phyloP scores from a whole-genome alignment of 2,113 vertebrate species.

The Mastomys natalensis region DNA sequence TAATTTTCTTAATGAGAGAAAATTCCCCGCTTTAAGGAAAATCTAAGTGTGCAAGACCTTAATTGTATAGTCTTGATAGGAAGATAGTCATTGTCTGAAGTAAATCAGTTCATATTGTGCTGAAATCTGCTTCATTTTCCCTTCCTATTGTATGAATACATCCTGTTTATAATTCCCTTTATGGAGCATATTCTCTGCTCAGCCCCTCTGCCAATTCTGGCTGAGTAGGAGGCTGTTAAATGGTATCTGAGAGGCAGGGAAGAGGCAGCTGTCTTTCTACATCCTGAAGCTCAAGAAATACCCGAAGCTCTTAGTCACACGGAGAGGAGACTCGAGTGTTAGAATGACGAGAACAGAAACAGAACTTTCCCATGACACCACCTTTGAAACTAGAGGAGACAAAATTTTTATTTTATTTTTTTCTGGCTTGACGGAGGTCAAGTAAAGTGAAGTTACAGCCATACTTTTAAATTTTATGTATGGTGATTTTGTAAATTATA shows the following conservation, averaged over 20 bases:
- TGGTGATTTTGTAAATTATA: background rate
- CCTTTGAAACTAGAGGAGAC: background rate
- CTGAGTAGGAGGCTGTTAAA: conserved; percentile 77
- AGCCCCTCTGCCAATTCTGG: conserved; percentile 66
- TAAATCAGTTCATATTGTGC: conserved; percentile 28
- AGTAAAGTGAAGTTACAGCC: conserved; percentile 16
- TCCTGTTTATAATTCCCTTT: conserved; percentile 65
- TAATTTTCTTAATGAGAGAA: conserved; percentile 69
- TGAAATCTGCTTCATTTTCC: conserved; percentile 43
- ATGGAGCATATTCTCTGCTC: conserved; percentile 59
- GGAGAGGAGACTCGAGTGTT: background rate
- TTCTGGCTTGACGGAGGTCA: background rate
- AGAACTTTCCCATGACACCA: background rate
- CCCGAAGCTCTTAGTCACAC: conserved; percentile 18
- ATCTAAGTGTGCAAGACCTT: conserved; percentile 51
- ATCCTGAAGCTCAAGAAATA: conserved; percentile 58
- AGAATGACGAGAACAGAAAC: background rate
- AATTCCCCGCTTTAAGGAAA: conserved; percentile 53
- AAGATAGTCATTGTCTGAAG: conserved; percentile 53
- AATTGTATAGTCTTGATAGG: conserved; percentile 47
- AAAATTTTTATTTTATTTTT: background rate
- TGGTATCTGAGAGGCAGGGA: conserved; percentile 61
- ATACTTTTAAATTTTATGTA: background rate
- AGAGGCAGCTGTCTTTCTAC: conserved; percentile 65
- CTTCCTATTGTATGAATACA: conserved; percentile 53